phyloP scores from a whole-genome alignment of 2,797 vertebrate genomes.

The Syngnathus rostellatus region DNA sequence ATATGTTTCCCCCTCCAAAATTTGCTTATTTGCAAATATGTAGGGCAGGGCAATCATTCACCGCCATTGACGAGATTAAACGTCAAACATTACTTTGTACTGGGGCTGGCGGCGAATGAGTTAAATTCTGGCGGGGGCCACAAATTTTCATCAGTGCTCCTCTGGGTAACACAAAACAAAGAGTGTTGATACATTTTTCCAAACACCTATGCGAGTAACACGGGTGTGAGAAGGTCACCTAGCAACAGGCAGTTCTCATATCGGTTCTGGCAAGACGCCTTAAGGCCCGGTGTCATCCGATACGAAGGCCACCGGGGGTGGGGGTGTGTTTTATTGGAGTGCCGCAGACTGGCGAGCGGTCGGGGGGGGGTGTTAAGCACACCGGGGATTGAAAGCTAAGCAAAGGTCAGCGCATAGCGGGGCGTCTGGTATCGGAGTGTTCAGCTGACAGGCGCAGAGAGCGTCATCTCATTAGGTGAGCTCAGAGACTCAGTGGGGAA shows the following conservation, averaged over 20 bases:
- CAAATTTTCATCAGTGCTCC: no score
- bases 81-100: no score
- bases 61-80: no score
- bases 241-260: slow-evolving; percentile 57
- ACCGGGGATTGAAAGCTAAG: slow-evolving; percentile 37
- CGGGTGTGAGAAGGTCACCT: slow-evolving; percentile 31
- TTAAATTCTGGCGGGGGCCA: no score
- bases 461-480: slow-evolving; percentile 57
- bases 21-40: neutral
- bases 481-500: slow-evolving; percentile 32
- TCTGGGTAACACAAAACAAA: neutral
- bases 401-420: slow-evolving; percentile 41
- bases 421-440: slow-evolving; percentile 31
- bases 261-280: slow-evolving; percentile 54
- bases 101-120: no score
- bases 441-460: slow-evolving; percentile 19
- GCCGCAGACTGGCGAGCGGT: slow-evolving; percentile 23
- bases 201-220: slow-evolving; percentile 21
- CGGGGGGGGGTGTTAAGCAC: slow-evolving; percentile 26
- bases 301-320: slow-evolving; percentile 31
- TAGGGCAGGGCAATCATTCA: no score
- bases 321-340: slow-evolving; percentile 48
- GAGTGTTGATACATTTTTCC: slow-evolving; percentile 8
- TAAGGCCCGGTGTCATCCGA: slow-evolving; percentile 61
- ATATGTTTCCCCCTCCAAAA: neutral